Percentiles rank a stretch among this genome's conserved stretches.
phyloP scores from a whole-genome alignment of 53 echinoderm and acorn worm species.

The Echinometra lucunter region DNA sequence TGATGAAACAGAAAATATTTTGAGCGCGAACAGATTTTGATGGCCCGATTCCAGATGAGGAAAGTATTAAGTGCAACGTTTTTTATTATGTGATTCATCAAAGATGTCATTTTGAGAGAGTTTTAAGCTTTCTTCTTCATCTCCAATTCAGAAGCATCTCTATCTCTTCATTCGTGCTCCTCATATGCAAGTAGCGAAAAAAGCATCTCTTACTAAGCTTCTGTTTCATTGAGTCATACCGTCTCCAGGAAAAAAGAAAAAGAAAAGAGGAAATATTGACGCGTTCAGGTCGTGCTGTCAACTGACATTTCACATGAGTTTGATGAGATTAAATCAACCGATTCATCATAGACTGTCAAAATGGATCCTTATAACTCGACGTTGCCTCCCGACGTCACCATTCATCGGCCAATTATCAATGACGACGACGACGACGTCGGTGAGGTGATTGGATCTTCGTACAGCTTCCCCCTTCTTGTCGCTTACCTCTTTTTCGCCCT shows the following conservation, averaged over 20 bases:
- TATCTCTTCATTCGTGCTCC: no score
- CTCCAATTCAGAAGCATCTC: neutral
- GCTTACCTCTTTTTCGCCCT: conserved; percentile 52
- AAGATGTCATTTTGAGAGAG: no score
- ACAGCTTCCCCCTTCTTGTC: conserved; percentile 62
- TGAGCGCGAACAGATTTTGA: neutral
- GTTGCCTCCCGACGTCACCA: neutral
- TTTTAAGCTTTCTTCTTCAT: no score
- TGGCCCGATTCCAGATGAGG: neutral
- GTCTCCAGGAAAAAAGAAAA: no score
- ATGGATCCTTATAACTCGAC: conserved; percentile 31
- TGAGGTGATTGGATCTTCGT: conserved; percentile 36
- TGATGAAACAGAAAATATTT: neutral
- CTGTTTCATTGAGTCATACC: neutral
- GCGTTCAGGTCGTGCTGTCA: no score
- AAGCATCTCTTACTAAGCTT: neutral
- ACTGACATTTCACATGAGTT: neutral
- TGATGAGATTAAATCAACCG: neutral
- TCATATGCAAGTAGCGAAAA: neutral
- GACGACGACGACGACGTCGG: conserved; percentile 3
- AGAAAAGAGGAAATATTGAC: neutral
- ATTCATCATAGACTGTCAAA: neutral
- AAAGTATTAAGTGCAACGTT: neutral
- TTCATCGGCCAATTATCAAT: conserved; percentile 2
- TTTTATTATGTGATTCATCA: neutral